Evolutionary conservation across 2,888 invertebrate genomes (phyloP).

Genomic region (Griposia aprilina): DNA sequence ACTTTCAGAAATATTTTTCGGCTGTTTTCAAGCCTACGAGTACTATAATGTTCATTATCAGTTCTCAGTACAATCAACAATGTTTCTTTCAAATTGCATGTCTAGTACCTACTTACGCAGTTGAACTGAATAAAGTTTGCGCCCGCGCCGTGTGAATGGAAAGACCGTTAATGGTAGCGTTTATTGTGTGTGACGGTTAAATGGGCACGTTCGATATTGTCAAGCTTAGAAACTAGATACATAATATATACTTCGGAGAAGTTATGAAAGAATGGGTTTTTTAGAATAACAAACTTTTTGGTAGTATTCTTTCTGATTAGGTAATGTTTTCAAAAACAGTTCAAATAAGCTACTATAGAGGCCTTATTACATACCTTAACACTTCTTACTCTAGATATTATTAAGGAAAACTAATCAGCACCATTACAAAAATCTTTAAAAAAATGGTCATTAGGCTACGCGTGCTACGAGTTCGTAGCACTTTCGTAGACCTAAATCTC

Average conservation of each 20-base stretch:
- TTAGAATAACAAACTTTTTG: conserved; percentile 11
- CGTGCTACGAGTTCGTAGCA: conserved; percentile 62
- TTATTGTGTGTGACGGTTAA: conserved; percentile 53
- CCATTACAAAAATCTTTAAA: neutral
- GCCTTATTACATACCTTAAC: neutral
- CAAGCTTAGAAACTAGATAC: conserved; percentile 10
- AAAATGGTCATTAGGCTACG: conserved; percentile 10
- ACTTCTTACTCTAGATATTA: neutral
- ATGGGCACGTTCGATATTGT: conserved; percentile 54
- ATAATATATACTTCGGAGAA: conserved; percentile 28
- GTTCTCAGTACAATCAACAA: neutral
- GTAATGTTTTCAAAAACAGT: neutral
- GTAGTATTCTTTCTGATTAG: neutral
- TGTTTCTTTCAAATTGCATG: conserved; percentile 26
- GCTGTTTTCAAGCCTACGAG: neutral
- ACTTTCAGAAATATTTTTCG: neutral
- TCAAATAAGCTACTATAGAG: neutral
- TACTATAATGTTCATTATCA: neutral
- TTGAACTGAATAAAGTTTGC: conserved; percentile 32
- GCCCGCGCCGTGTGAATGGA: conserved; percentile 38
- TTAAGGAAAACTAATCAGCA: neutral
- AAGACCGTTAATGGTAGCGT: conserved; percentile 54
- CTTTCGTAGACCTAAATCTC: conserved; percentile 55
- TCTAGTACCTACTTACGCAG: conserved; percentile 5
- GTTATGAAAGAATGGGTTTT: conserved; percentile 19